Evolutionary conservation across 1,140 invertebrate species (phyloP), one percentile per base, ranked within the genome.

Genomic region (Delia radicum): DNA sequence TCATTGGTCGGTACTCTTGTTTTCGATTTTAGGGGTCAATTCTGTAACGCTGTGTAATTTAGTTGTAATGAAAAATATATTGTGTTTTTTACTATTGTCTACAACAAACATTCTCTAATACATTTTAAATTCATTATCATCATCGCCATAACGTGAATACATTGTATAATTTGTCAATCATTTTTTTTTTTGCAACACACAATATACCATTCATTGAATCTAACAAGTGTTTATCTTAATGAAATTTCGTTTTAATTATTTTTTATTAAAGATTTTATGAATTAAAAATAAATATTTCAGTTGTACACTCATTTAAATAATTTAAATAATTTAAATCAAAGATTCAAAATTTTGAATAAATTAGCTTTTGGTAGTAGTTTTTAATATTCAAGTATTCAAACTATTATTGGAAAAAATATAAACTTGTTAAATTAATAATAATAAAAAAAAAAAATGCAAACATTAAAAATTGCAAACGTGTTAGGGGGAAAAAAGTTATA

Each of bases 151-250:
- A n/a, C n/a, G n/a, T n/a, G n/a, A n/a, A n/a, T n/a, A 15, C 37
- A 42, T 42, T 42, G n/a, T 15, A 42, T 42, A 42, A 10, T 42
- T 42, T 10, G 10, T n/a, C n/a, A n/a, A n/a, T n/a, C n/a, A n/a
- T n/a, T n/a, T 5, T n/a, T 42, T 13, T 42, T 42, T 15, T 42
- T 42, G 15, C 27, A 5, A 29, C 26, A 27, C 12, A 65, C 62
- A 65, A 65, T 65, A 65, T 28, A 65, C 29, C 26, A 65, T 29
- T 65, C 37, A 29, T 65, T 31, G n/a, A 21, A 15, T 61, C n/a
- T 15, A 29, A 28, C 62, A 29, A 29, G 65, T 69, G 65, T 69
- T 69, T 69, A 69, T 69, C 65, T 69, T 69, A 69, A 69, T 69
- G n/a, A 33, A 69, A 69, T 65, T 65, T 65, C 3, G 37, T 15